These are phyloP conservation scores for Chironomus striatipennis DNA, from an alignment of 1,140 invertebrate species.

Conservation along the genomic window DNA sequence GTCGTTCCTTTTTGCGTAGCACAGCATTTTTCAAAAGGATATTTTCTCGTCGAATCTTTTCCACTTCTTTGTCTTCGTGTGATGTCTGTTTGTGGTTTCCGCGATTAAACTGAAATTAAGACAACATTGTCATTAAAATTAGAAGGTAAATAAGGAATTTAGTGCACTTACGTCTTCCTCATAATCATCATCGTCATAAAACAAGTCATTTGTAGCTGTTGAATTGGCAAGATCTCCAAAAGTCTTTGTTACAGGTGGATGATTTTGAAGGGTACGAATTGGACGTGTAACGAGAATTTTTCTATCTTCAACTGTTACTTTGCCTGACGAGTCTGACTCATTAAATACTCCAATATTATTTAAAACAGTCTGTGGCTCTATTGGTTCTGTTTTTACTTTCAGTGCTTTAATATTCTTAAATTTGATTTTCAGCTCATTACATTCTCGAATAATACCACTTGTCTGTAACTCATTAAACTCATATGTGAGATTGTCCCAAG, in stretches of 20 bases:
- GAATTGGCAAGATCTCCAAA: not conserved
- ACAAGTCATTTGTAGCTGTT: not conserved
- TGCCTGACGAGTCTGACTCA: no score
- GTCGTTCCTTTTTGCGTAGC: not conserved
- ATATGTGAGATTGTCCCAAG: not conserved
- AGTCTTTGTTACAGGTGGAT: not conserved
- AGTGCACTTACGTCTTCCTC: not conserved
- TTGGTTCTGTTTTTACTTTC: not conserved
- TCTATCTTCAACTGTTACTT: no score
- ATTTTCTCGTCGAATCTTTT: not conserved
- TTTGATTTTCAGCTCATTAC: not conserved
- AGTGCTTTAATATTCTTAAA: not conserved
- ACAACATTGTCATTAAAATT: no score
- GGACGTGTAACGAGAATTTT: not conserved
- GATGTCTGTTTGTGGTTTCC: not conserved
- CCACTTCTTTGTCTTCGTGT: not conserved
- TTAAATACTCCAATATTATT: not conserved
- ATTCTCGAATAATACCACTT: not conserved
- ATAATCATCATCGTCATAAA: not conserved
- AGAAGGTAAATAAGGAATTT: no score
- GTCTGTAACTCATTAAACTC: not conserved
- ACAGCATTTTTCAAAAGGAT: not conserved
- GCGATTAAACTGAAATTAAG: not conserved
- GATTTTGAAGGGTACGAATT: not conserved
- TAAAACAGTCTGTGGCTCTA: not conserved